Conservation (phyloP, 2,797 vertebrate species). For the Pachyuromys duprasi region DNA sequence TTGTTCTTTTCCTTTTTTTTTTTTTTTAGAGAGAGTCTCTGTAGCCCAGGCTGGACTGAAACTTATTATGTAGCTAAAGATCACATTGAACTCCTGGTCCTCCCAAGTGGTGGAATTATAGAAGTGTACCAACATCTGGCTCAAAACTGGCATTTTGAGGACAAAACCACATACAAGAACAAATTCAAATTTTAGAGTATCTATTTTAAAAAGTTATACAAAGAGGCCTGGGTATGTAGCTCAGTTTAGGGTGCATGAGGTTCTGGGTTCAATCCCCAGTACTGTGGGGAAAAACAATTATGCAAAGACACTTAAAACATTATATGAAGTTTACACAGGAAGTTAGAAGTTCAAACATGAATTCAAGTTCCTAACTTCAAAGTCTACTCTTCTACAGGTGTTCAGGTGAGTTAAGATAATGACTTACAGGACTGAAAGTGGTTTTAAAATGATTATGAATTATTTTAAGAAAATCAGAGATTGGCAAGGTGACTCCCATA, state of each 20-base stretch:
- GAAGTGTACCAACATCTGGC: neutral
- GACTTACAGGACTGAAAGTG: neutral
- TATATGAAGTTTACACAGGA: neutral
- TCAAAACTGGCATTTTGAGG: conserved; percentile 5
- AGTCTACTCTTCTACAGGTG: neutral
- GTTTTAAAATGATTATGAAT: neutral
- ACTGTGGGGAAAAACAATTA: neutral
- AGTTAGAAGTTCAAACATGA: neutral
- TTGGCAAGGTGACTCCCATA: neutral
- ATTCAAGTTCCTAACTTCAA: neutral
- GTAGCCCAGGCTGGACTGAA: neutral
- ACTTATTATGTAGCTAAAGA: neutral
- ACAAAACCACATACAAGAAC: neutral
- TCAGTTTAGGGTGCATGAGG: neutral
- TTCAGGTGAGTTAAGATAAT: neutral
- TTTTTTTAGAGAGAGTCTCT: neutral
- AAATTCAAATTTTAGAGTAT: neutral
- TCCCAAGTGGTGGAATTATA: neutral
- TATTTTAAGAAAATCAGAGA: neutral
- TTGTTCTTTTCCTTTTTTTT: neutral
- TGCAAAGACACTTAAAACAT: neutral
- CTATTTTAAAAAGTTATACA: conserved; percentile 41
- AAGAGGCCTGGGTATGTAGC: neutral
- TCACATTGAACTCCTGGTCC: too few relatives aligned
- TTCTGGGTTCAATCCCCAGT: neutral